Evolutionary conservation across 2,113 vertebrate genomes (phyloP).

Genomic region (Ceratotherium simum): DNA sequence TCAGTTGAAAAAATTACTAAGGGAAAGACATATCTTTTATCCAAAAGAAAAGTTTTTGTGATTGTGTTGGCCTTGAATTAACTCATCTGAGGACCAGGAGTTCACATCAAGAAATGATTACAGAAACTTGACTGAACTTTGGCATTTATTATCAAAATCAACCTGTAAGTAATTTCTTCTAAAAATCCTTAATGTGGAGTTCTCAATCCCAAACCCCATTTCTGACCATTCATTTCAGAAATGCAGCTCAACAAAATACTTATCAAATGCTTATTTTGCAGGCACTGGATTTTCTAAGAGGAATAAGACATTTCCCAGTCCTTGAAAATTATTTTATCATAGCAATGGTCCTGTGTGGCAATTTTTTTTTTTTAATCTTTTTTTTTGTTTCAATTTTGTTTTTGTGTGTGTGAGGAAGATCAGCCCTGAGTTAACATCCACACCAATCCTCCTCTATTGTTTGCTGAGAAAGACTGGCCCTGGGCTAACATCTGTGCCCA

Average conservation of each 20-base stretch:
- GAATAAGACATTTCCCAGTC: not conserved
- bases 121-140: not conserved
- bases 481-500: no score
- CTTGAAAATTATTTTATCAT: conserved; percentile 37
- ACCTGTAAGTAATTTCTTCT: conserved; percentile 49
- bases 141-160: conserved; percentile 38
- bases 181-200: conserved; percentile 19
- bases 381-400: no score
- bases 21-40: not conserved
- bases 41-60: not conserved
- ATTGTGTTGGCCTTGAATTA: not conserved
- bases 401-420: no score
- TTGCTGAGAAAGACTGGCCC: no score
- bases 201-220: not conserved
- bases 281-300: conserved; percentile 14
- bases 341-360: not conserved
- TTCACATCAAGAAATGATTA: conserved; percentile 39
- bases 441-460: no score
- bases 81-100: not conserved
- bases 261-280: conserved; percentile 14
- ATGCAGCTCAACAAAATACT: not conserved
- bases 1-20: not conserved
- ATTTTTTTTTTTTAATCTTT: not conserved
- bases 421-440: no score
- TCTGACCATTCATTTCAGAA: not conserved